Evolutionary conservation across 2,888 invertebrate species (phyloP), one percentile per base, ranked within the genome.

Genomic region (Lycia hirtaria): DNA sequence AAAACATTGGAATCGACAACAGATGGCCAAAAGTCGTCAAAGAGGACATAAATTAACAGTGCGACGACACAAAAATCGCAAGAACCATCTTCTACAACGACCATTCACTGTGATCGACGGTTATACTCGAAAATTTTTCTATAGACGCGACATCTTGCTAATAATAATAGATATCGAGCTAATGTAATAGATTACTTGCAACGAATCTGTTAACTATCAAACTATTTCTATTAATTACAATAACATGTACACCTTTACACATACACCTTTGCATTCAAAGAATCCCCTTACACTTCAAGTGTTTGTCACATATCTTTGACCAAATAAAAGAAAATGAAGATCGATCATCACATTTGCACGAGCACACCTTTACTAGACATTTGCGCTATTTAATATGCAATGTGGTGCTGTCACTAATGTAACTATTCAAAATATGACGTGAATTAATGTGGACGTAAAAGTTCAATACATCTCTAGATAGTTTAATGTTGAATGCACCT

Each of bases 331-430:
- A 59, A 65, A 72, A 75, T 74, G 65, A 67, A 71, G 73, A 78
- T 77, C 60, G 74, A 77, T 76, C 67, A 67, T 62, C 55, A 62
- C 72, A 71, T 73, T 75, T 74, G 78, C 72, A 65, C 55, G 49
- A 35, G 57, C 48, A 48, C 60, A 52, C 50, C 54, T 56, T 52
- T 43, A 45, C 58, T 49, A 47, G 48, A 51, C 54, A 44, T 48
- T 54, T 61, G 62, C 54, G 52, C 47, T 63, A 64, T 71, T 71
- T 73, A 70, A 65, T 68, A 73, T 70, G 50, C 56, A 87, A 88
- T 87, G 80, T 87, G 88, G 65, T 72, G 64, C 69, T 69, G 73
- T 75, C 80, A 77, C 74, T 81, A 81, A 80, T 73, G 68, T 76
- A 75, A 78, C 76, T 70, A 70, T 72, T 76, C 63, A 70, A 67